Evolutionary conservation across 2,113 vertebrate species (phyloP).

Genomic region (Callaeas wilsoni): DNA sequence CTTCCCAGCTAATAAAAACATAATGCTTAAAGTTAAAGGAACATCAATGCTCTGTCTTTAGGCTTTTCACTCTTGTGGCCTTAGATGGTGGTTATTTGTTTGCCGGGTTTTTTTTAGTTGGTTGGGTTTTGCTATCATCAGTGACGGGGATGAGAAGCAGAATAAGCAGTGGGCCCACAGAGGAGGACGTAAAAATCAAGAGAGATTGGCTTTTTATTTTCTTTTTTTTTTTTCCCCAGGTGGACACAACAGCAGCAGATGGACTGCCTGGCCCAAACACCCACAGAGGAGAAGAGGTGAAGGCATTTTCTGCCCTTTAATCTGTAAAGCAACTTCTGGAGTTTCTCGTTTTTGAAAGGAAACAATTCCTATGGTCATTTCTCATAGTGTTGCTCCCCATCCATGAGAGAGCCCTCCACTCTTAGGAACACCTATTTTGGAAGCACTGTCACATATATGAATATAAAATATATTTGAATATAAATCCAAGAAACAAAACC

Average conservation of each 20-base stretch:
- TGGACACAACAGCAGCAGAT: neutral
- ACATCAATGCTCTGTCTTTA: neutral
- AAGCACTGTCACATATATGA: neutral
- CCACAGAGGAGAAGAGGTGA: neutral
- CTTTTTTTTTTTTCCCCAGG: neutral
- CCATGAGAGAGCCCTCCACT: neutral
- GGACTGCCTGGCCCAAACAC: neutral
- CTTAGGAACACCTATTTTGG: neutral
- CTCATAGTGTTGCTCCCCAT: neutral
- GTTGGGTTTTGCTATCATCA: neutral
- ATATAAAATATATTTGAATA: neutral
- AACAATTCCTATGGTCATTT: neutral
- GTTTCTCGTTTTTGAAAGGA: neutral
- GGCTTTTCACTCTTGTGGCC: neutral
- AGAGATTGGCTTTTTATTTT: neutral
- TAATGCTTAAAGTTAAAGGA: neutral
- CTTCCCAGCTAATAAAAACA: neutral
- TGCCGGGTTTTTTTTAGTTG: neutral
- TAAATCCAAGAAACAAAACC: neutral
- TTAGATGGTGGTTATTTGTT: neutral
- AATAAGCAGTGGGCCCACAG: neutral
- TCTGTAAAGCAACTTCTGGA: fast-evolving
- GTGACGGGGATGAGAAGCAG: neutral
- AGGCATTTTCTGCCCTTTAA: neutral
- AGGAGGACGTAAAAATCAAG: neutral